These are phyloP conservation scores for Dicyrtoma fusca DNA, from an alignment of 2,888 invertebrate genomes.

Conservation along the genomic window DNA sequence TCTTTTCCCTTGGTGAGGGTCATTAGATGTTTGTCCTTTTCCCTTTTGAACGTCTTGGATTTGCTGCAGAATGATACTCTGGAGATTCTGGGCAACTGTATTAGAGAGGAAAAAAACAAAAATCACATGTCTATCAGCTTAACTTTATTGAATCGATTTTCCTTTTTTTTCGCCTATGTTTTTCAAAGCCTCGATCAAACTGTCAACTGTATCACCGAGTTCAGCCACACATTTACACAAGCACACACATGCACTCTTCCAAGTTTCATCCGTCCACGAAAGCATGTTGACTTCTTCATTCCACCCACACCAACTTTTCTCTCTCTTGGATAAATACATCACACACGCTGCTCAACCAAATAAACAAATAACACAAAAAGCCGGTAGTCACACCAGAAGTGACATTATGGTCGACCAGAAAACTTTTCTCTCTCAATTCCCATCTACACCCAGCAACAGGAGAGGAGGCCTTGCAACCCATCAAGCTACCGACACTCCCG, in stretches of 20 bases:
- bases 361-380: no score
- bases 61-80: slow-evolving; percentile 61
- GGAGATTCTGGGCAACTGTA: slow-evolving; percentile 61
- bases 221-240: background rate
- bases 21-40: slow-evolving; percentile 43
- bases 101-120: slow-evolving; percentile 34
- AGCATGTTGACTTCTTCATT: background rate
- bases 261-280: no score
- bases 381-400: no score
- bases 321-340: no score
- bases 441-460: no score
- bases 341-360: no score
- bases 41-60: slow-evolving; percentile 60
- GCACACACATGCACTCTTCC: no score
- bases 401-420: no score
- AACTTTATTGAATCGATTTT: slow-evolving; percentile 13
- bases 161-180: background rate
- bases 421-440: no score
- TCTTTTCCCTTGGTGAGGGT: slow-evolving; percentile 42
- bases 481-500: no score
- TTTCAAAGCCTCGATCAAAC: slow-evolving; percentile 14
- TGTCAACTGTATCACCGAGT: background rate
- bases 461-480: no score
- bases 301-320: no score
- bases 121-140: background rate